Evolutionary conservation across 2,888 invertebrate species (phyloP), one percentile per base, ranked within the genome.

Genomic region (Acleris literana): DNA sequence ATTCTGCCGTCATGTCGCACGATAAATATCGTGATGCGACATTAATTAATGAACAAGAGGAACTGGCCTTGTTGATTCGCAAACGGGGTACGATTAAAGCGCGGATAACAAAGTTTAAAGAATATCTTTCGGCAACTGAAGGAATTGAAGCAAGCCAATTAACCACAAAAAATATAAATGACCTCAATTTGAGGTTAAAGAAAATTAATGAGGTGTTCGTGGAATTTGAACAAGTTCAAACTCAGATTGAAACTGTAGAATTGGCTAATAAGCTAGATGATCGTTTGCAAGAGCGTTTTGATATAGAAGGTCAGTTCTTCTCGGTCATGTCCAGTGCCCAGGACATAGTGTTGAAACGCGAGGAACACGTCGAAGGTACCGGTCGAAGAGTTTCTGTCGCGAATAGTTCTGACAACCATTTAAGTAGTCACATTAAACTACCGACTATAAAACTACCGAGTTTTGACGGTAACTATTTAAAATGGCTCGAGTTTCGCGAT

Each of bases 401-500:
- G 44, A 44, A 18, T 13, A 22, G n/a, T 17, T 25, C 6, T 25
- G 25, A 39, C 44, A 11, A 56, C 17, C 56, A 56, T 11, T 20
- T 9, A 7, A 22, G 5, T 22, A 43, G 44, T 46, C 13, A 17
- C 5, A 29, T 61, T 25, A 61, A 61, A 25, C 25, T 62, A 44
- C 68, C 63, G 9, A 63, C 39, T 1, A 53, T 68, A 18, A 63
- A 59, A 51, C 39, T 63, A 20, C 68, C 63, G 18, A 60, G 39
- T n/a, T 62, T 64, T 17, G 57, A 68, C 20, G 68, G 64, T 2
- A 20, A 53, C 22, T 58, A 53, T 20, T 20, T 52, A 5, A 48
- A 64, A 29, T 68, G 68, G 64, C 57, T 68, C 11, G 68, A 68
- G 18, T 68, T 68, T 57, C 29, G 63, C 1, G 64, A 68, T 17